These are phyloP conservation scores for Latrodectus hesperus DNA, from an alignment of 2,888 invertebrate species.

Conservation along the genomic window DNA sequence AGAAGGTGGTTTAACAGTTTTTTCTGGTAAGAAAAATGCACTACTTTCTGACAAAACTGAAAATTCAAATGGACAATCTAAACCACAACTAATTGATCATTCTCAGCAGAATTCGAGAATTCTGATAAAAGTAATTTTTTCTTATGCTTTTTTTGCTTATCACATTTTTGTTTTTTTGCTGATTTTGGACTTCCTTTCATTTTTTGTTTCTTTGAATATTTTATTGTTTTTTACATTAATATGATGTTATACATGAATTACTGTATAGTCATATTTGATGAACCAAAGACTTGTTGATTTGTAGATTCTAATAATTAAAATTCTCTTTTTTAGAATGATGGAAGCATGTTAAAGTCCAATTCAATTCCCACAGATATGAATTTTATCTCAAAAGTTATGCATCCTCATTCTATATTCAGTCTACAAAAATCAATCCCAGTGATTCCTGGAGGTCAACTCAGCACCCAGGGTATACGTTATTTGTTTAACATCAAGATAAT, in stretches of 20 bases:
- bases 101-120: neutral
- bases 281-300: too few species aligned
- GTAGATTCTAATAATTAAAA: too few species aligned
- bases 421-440: conserved; percentile 44
- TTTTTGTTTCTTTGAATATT: neutral
- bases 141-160: neutral
- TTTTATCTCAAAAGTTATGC: neutral
- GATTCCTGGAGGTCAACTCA: conserved; percentile 3
- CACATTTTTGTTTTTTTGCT: neutral
- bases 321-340: too few species aligned
- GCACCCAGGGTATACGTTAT: neutral
- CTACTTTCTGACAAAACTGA: neutral
- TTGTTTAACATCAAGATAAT: neutral
- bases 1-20: conserved; percentile 25
- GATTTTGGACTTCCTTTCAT: neutral
- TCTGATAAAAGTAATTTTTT: neutral
- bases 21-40: neutral
- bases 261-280: too few species aligned
- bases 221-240: too few species aligned
- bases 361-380: neutral
- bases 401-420: conserved; percentile 26
- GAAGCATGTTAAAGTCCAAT: too few species aligned
- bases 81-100: neutral
- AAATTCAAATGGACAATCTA: too few species aligned
- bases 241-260: too few species aligned